Conservation (phyloP, 2,113 vertebrate species). For the Scartelaos histophorus region DNA sequence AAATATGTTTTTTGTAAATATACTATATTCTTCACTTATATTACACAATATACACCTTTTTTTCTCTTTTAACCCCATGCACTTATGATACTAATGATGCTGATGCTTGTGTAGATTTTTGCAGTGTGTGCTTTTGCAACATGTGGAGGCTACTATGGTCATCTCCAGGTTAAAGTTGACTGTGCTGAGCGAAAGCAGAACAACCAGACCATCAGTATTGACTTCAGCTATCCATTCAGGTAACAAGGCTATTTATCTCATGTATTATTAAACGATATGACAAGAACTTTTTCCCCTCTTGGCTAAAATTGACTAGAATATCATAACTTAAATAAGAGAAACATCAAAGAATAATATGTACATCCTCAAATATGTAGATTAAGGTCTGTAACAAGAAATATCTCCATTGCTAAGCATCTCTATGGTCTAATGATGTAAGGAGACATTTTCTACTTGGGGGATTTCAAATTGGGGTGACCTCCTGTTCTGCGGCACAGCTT, state of each 20-base stretch:
- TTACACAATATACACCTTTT: too few relatives aligned
- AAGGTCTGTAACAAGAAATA: slow-evolving; percentile 9
- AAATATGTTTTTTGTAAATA: too few relatives aligned
- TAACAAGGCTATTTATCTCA: slow-evolving; percentile 35
- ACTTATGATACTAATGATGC: background rate
- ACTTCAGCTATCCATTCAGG: slow-evolving; percentile 96
- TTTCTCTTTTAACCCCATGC: background rate
- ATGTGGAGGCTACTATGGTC: slow-evolving; percentile 97
- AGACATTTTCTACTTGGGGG: slow-evolving; percentile 16
- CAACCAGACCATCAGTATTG: slow-evolving; percentile 88
- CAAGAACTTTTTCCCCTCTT: background rate
- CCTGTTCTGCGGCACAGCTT: slow-evolving; percentile 26
- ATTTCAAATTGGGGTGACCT: slow-evolving; percentile 22
- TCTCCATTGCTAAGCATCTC: slow-evolving; percentile 12
- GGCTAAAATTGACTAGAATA: background rate
- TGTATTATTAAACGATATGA: background rate
- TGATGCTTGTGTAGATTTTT: slow-evolving; percentile 86
- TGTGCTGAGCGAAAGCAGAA: slow-evolving; percentile 90
- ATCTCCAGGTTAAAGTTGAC: slow-evolving; percentile 93
- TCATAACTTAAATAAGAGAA: background rate
- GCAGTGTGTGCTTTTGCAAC: slow-evolving; percentile 99
- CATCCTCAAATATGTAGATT: background rate
- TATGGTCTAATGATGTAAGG: slow-evolving; percentile 23
- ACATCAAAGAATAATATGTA: background rate
- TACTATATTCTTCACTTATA: too few relatives aligned